Evolutionary conservation across 1,140 invertebrate species (phyloP), one percentile per base, ranked within the genome.

Genomic region (Atta texana): DNA sequence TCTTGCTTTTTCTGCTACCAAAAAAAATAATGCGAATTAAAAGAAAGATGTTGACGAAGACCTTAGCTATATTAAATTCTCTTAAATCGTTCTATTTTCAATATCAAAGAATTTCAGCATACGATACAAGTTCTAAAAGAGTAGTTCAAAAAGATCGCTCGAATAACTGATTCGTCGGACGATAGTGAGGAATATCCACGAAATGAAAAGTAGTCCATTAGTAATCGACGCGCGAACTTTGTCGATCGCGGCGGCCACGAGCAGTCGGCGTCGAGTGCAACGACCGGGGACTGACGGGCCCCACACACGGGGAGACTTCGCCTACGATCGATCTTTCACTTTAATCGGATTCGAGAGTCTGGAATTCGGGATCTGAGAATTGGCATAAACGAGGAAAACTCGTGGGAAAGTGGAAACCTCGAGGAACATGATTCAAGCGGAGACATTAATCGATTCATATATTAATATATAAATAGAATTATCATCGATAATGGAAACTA

Each of bases 141-240:
- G 2, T 44, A 71, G 16, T 55, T 39, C 24, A 24, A 14, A 21
- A 72, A 8, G 44, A 18, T 51, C 21, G 57, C 59, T 21, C 28
- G 80, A 16, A 21, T 39, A 21, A 55, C 5, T 51, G 75, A 89
- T 87, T 88, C 80, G 34, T 31, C 68, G 88, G 88, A 89, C 57
- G 64, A 55, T 66, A 49, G 64, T 49, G 69, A 90, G 44, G 86
- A 90, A 91, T 87, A 66, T 85, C 80, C 86, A 91, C 87, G 86
- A 91, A 91, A 91, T 87, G 86, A 88, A 85, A 85, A 88, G 75
- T 63, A 88, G 90, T 90, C 85, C 80, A 92, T 92, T 92, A 92
- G 91, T 92, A 92, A 92, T 92, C 91, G 64, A 88, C 84, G 77
- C 90, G 89, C 90, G 85, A 90, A 90, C 68, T 91, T 90, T 91